Conservation (phyloP, 2,888 invertebrate species). For the Latheticus oryzae region DNA sequence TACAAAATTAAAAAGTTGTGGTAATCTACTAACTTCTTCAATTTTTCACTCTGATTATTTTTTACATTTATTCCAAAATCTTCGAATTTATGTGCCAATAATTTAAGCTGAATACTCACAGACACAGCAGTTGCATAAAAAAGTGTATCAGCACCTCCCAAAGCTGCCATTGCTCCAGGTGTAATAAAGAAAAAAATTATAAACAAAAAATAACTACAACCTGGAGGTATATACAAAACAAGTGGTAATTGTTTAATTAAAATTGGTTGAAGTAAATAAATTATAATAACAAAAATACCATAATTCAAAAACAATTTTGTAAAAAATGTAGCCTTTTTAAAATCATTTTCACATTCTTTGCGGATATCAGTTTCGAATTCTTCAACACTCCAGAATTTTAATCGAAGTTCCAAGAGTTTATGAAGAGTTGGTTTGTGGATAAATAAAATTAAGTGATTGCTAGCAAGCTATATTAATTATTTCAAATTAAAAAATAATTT, state of each 20-base stretch:
- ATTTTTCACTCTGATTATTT: too few species aligned
- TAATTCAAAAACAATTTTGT: conserved; percentile 7
- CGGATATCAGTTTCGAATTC: background rate
- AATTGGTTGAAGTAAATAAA: conserved; percentile 11
- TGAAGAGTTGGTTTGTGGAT: conserved; percentile 6
- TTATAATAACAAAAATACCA: conserved; percentile 3
- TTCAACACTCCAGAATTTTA: conserved; percentile 14
- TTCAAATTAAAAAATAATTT: conserved; percentile 3
- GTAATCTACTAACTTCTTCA: conserved; percentile 15
- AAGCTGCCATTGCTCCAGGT: conserved; percentile 11
- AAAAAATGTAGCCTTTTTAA: background rate
- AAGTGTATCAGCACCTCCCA: conserved; percentile 23
- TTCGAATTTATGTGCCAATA: conserved; percentile 14
- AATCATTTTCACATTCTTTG: conserved; percentile 1
- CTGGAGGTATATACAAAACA: conserved; percentile 15
- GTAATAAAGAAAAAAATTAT: conserved; percentile 4
- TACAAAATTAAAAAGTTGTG: conserved; percentile 25
- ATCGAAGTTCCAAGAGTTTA: background rate
- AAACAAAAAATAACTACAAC: conserved; percentile 15
- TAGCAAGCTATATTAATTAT: conserved; percentile 18
- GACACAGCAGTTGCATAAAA: conserved; percentile 12
- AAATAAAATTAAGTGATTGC: conserved; percentile 12
- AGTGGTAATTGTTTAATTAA: conserved; percentile 10
- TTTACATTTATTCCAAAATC: background rate
- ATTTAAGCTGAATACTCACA: conserved; percentile 10